These are phyloP conservation scores for Sorex araneus DNA, from an alignment of 2,113 vertebrate genomes.

Conservation along the genomic window DNA sequence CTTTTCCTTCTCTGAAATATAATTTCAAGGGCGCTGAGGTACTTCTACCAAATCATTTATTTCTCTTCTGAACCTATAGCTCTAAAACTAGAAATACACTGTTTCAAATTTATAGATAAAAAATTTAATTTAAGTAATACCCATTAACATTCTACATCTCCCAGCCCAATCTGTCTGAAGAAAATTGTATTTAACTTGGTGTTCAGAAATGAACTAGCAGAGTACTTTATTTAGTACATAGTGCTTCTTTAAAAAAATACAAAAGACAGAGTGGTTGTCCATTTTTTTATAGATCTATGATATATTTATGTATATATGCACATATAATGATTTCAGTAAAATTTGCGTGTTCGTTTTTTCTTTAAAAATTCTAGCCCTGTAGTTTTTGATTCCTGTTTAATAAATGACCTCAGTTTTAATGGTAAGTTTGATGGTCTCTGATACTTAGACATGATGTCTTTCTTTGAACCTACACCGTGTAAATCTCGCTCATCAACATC, in stretches of 20 bases:
- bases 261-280: background rate
- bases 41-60: too few species aligned
- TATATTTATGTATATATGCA: too few species aligned
- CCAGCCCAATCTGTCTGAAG: background rate
- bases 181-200: background rate
- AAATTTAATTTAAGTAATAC: background rate
- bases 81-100: too few species aligned
- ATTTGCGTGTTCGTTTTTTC: background rate
- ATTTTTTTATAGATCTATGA: background rate
- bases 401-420: background rate
- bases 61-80: too few species aligned
- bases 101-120: too few species aligned
- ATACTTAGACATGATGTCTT: background rate
- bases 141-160: background rate
- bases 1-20: too few species aligned
- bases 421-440: background rate
- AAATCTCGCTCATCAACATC: background rate
- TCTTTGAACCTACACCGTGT: too few species aligned
- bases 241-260: background rate
- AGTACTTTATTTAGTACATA: background rate
- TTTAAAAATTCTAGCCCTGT: background rate
- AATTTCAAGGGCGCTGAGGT: too few species aligned
- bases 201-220: background rate
- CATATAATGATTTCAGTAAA: constrained; percentile 12
- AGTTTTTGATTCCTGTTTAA: background rate